Percentiles rank a stretch among this genome's conserved stretches.
phyloP scores from a whole-genome alignment of 2,888 invertebrate species.

The Automeris io region DNA sequence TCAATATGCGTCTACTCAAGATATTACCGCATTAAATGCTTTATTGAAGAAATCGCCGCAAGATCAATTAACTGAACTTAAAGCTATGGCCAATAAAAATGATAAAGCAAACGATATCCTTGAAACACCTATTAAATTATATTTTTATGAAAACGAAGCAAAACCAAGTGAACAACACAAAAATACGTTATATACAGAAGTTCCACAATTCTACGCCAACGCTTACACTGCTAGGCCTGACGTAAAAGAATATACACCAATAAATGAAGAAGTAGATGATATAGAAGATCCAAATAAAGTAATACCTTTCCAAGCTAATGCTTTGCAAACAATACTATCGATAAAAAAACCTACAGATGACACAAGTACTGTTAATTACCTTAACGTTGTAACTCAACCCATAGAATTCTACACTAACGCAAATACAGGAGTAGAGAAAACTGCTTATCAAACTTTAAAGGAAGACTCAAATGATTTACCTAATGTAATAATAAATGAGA shows the following conservation, averaged over 20 bases:
- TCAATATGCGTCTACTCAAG: constrained; percentile 46
- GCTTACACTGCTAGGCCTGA: constrained; percentile 26
- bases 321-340: constrained; percentile 7
- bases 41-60: constrained; percentile 65
- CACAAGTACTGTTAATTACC: not conserved
- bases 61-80: constrained; percentile 67
- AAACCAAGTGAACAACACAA: constrained; percentile 30
- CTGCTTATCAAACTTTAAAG: constrained; percentile 30
- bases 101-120: constrained; percentile 28
- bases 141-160: constrained; percentile 51
- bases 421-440: constrained; percentile 16
- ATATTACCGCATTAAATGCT: constrained; percentile 59
- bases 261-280: constrained; percentile 62
- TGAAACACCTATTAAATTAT: constrained; percentile 52
- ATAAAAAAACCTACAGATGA: constrained; percentile 12
- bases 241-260: constrained; percentile 56
- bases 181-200: constrained; percentile 29
- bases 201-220: constrained; percentile 36
- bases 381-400: constrained; percentile 3
- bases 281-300: constrained; percentile 45
- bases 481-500: constrained; percentile 24
- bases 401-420: constrained; percentile 22
- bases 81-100: constrained; percentile 50
- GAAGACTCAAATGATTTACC: constrained; percentile 23
- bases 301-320: constrained; percentile 23